Evolutionary conservation across 2,113 vertebrate genomes (phyloP).

Genomic region (Saguinus midas): DNA sequence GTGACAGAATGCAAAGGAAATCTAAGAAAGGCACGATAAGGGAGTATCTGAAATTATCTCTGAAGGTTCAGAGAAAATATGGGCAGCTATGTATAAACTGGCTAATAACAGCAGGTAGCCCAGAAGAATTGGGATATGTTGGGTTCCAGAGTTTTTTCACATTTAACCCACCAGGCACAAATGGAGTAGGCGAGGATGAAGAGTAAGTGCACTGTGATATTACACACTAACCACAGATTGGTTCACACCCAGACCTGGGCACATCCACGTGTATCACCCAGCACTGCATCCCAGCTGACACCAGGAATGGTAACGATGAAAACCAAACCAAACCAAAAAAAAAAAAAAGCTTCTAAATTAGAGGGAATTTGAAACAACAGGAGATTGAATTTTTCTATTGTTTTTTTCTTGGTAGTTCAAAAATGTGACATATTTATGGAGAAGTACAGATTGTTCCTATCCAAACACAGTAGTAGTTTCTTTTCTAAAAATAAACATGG

Average conservation of each 20-base stretch:
- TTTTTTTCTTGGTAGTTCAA: slow-evolving; percentile 46
- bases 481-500: slow-evolving; percentile 57
- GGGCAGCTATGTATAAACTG: not conserved
- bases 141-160: slow-evolving; percentile 16
- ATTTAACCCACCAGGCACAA: slow-evolving; percentile 13
- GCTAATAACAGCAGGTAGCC: slow-evolving; percentile 42
- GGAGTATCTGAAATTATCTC: slow-evolving; percentile 27
- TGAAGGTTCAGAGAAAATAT: slow-evolving; percentile 17
- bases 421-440: slow-evolving; percentile 47
- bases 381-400: slow-evolving; percentile 7
- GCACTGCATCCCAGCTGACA: not conserved
- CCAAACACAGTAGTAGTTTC: slow-evolving; percentile 38
- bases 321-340: not conserved
- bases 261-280: not conserved
- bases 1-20: slow-evolving; percentile 17
- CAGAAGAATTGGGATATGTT: not conserved
- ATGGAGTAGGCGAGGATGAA: not conserved
- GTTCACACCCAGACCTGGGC: not conserved
- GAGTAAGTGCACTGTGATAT: not conserved
- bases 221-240: not conserved
- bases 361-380: slow-evolving; percentile 29
- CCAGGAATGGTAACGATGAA: not conserved
- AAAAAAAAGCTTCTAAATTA: not conserved
- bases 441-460: slow-evolving; percentile 52
- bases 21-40: not conserved